A percentile compares a stretch with the other conserved stretches of the same genome.
Evolutionary conservation across 2,113 vertebrate genomes (phyloP).

Genomic region (Brachypodius melanocephalos): DNA sequence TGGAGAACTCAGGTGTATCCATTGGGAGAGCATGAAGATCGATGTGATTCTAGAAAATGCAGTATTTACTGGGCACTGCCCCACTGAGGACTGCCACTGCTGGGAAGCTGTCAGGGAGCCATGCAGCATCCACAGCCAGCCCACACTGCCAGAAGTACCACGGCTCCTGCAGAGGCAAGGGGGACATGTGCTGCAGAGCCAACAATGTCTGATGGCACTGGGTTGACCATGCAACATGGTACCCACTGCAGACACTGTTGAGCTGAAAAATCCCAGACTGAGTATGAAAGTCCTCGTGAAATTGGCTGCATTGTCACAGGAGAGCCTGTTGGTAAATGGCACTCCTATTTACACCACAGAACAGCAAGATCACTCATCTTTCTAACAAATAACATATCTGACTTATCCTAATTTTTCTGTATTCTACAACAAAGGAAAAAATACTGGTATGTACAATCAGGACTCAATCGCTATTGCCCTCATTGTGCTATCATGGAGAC

Average conservation of each 20-base stretch:
- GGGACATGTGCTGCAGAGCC: not conserved
- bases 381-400: not conserved
- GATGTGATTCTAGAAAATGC: not conserved
- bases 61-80: not conserved
- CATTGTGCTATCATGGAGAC: not conserved
- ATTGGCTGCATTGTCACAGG: not conserved
- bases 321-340: not conserved
- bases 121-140: not conserved
- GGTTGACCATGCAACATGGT: not conserved
- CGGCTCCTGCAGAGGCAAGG: fast-evolving
- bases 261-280: not conserved
- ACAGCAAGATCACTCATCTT: not conserved
- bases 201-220: not conserved
- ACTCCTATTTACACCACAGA: not conserved
- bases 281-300: not conserved
- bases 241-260: not conserved
- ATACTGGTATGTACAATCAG: not conserved
- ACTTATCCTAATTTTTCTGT: not conserved
- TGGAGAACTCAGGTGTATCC: not conserved
- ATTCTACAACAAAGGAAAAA: not conserved
- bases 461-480: not conserved
- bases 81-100: not conserved
- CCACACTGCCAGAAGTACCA: not conserved
- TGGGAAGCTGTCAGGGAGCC: not conserved
- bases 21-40: not conserved